Base-by-base conservation (phyloP, 2,797 vertebrate genomes). In the Rachycentron canadum region DNA sequence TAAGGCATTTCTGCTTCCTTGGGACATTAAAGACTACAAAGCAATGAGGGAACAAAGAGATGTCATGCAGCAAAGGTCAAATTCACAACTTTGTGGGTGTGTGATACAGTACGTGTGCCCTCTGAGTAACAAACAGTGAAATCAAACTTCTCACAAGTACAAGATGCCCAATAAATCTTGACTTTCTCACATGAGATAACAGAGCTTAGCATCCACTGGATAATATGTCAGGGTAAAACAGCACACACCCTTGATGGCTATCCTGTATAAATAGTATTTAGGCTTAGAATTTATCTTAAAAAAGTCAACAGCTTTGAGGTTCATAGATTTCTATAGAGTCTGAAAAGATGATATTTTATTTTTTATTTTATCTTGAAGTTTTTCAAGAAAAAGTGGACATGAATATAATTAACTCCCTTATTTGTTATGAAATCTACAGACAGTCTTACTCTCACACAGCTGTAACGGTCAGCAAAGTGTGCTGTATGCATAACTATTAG, bases 1-100 rank as follows among this genome's bases (percentile, higher is more conserved):
- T 69, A 69, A 84, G 83, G 85, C 70, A 57, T 81, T 64, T 82
- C 79, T 81, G 63, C 71, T 79, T 76, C 36, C 43, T 26, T 1
- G 19, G 43, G 55, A 79, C 57, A 32, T 4, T 58, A 28, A 68
- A 62, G 36, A 73, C 32, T 34, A 66, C 55, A 71, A 66, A 65
- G 9, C 25, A 69, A 63, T 49, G 2, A 62, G 53, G 41, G 16
- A 69, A 66, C 26, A 19, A 40, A 73, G 30, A 23, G 66, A 58
- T 19, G 50, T 52, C 79, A 76, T 62, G 70, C 78, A 66, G 59
- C 56, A 67, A 72, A 81, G 55, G 34, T 77, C 74, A 47, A 5
- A 40, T 28, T 82, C 68, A 66, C 60, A 76, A 26, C 62, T 53
- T 38, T 69, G 43, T 45, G 56, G 49, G 49, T 69, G n/a, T 1